These are phyloP conservation scores for Cassiopea xamachana DNA, from an alignment of 30 jellyfish, hydroid and myxozoan genomes.

Conservation along the genomic window DNA sequence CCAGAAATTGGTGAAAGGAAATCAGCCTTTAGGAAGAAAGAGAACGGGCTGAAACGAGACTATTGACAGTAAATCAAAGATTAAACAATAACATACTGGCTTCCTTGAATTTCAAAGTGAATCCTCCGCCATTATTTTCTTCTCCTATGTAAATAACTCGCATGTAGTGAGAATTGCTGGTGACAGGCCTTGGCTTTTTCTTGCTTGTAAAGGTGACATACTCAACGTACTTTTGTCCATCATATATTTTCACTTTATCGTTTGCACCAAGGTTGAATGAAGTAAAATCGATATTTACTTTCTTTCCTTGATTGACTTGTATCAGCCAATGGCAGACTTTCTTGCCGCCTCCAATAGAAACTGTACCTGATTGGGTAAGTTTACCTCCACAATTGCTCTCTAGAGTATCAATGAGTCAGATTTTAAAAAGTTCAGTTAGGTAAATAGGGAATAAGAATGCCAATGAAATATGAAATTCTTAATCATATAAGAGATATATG, in stretches of 20 bases:
- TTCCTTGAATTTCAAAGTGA: conserved; percentile 64
- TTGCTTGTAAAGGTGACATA: conserved; percentile 82
- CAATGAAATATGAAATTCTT: neutral
- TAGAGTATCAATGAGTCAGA: neutral
- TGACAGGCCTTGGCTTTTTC: conserved; percentile 74
- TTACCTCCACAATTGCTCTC: conserved; percentile 39
- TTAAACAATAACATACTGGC: conserved; percentile 64
- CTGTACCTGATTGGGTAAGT: conserved; percentile 64
- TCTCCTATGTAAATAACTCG: conserved; percentile 74
- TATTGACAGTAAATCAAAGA: neutral
- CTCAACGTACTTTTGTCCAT: conserved; percentile 76
- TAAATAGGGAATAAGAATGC: neutral
- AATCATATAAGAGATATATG: too few species aligned
- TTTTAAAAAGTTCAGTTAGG: neutral
- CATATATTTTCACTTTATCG: conserved; percentile 72
- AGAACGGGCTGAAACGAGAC: too few species aligned
- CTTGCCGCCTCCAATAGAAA: conserved; percentile 58
- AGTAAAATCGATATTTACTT: conserved; percentile 72
- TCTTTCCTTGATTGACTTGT: conserved; percentile 87
- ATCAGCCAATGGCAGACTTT: conserved; percentile 89
- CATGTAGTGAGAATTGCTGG: conserved; percentile 81
- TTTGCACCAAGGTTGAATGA: conserved; percentile 55
- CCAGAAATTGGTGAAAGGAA: too few species aligned
- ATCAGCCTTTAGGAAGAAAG: too few species aligned
- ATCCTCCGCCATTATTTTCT: conserved; percentile 65